Base-by-base conservation (phyloP, 2,888 invertebrate species). In the Eudemis profundana region DNA sequence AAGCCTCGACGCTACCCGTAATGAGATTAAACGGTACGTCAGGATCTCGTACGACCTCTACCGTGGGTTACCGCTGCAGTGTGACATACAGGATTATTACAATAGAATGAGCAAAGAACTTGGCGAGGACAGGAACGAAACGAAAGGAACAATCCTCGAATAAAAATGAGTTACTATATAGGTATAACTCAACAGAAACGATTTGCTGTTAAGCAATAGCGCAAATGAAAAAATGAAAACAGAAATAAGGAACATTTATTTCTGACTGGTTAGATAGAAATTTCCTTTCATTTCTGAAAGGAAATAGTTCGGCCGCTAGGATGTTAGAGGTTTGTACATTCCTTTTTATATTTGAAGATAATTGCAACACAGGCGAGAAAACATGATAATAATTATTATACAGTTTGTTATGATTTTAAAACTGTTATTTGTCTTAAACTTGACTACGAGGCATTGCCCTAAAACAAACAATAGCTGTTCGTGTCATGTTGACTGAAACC, bases 1-100 rank as follows among this genome's bases (percentile, higher is more conserved):
- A 90, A 89, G 86, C 88, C 89, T 82, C 82, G 79, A 72, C 78
- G 81, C 77, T 84, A 78, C 84, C 72, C 76, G 72, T 90, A 90
- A 90, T 85, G 77, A 86, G 89, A 90, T 90, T 89, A 89, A 73
- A 78, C 75, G 75, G 71, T 74, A 78, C 71, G 62, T 53, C 65
- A 53, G 51, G 60, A 65, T 65, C 46, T 60, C 29, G 60, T 19
- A 51, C 73, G 78, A 74, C 71, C 75, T 70, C 69, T 70, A 72
- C 69, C 72, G 69, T 59, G 62, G 68, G 68, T 57, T 49, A 68
- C 54, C 50, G 57, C 66, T 68, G 62, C 53, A 46, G 21, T 29
- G 44, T 44, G 47, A 47, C 40, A 36, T 46, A 38, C 36, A 19
- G 50, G 49, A 64, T 64, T 59, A 63, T 51, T 57, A 50, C 44